Percentiles rank a stretch among this genome's conserved stretches.
These are phyloP conservation scores for Magallana angulata DNA, from an alignment of 1,140 invertebrate species.

Conservation along the genomic window DNA sequence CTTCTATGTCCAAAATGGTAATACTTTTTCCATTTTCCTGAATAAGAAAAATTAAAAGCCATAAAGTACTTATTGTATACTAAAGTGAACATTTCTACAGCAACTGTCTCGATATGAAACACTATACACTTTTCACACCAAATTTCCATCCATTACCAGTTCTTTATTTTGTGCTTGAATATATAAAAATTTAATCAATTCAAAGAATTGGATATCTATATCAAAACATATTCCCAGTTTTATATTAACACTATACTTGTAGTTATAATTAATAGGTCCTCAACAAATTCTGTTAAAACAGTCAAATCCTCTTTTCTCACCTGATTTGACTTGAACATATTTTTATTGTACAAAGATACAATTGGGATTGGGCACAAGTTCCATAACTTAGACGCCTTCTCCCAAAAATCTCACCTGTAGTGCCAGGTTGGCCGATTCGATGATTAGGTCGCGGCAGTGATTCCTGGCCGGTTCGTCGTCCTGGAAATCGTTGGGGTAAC, in stretches of 20 bases:
- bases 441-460: conserved; percentile 74
- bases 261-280: background rate
- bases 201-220: background rate
- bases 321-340: conserved; percentile 27
- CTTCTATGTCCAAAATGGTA: conserved; percentile 76
- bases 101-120: no score
- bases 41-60: no score
- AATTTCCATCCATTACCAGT: no score
- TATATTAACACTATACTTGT: no score
- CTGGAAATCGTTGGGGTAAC: conserved; percentile 74
- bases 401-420: conserved; percentile 51
- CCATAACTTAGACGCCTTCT: no score
- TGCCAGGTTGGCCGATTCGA: conserved; percentile 71
- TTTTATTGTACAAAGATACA: no score
- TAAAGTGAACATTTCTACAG: no score
- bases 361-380: no score
- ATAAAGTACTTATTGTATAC: no score
- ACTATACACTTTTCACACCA: no score
- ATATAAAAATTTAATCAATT: background rate
- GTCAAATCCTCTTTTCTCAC: conserved; percentile 23
- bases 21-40: conserved; percentile 76
- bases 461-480: conserved; percentile 69
- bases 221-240: background rate
- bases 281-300: background rate
- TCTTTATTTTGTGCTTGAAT: background rate